Conservation (phyloP, 2,113 vertebrate genomes). For the Phasianus colchicus region DNA sequence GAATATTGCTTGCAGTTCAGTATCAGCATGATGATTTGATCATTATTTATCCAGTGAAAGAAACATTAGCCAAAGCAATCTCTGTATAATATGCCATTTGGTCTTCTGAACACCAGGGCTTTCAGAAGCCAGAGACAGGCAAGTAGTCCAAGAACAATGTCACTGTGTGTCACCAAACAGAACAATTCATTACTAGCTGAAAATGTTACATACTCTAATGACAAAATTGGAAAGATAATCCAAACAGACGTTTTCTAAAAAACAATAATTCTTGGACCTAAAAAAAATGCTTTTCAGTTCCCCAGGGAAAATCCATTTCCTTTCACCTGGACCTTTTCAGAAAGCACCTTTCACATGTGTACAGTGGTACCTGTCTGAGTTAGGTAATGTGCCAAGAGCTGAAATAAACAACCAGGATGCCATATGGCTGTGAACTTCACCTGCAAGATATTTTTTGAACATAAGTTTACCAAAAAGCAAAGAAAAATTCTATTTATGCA, state of each 20-base stretch:
- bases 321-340: background rate
- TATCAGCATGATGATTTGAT: background rate
- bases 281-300: background rate
- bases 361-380: background rate
- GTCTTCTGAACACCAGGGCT: background rate
- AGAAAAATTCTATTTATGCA: background rate
- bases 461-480: background rate
- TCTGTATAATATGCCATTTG: background rate
- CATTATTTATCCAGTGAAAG: background rate
- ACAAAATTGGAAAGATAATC: background rate
- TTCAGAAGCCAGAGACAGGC: background rate
- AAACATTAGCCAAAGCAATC: background rate
- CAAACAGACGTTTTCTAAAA: background rate
- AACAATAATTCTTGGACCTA: background rate
- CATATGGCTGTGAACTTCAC: background rate
- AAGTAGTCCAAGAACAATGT: background rate
- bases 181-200: background rate
- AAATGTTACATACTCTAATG: rapidly evolving
- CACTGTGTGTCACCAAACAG: background rate
- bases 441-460: background rate
- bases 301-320: background rate
- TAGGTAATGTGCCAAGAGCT: background rate
- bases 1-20: background rate
- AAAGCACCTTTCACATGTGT: background rate
- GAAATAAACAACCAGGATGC: background rate